Evolutionary conservation across 2,113 vertebrate genomes (phyloP).

Genomic region (Chelonoidis abingdonii): DNA sequence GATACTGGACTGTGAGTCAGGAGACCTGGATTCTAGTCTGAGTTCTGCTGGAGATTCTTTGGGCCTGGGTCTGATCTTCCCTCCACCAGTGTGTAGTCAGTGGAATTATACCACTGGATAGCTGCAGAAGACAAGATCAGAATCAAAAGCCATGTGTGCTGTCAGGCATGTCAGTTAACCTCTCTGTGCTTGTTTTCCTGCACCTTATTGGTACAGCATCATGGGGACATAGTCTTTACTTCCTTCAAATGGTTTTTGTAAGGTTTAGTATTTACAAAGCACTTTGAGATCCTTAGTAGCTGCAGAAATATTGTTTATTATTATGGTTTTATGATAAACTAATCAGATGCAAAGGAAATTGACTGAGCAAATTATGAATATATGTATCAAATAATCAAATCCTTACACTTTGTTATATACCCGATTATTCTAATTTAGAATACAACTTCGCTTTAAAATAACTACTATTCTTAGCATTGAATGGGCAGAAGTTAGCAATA

Average conservation of each 20-base stretch:
- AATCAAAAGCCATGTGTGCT: not conserved
- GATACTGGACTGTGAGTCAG: not conserved
- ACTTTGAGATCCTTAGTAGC: not conserved
- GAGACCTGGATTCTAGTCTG: not conserved
- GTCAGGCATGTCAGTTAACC: slow-evolving; percentile 44
- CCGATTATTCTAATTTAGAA: slow-evolving; percentile 32
- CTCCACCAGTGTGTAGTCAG: not conserved
- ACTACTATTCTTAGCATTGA: slow-evolving; percentile 1
- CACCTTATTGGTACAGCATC: not conserved
- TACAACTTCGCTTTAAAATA: slow-evolving; percentile 38
- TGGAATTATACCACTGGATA: not conserved
- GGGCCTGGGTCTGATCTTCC: not conserved
- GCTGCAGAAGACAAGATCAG: not conserved
- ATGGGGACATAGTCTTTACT: not conserved
- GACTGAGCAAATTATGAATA: slow-evolving; percentile 4
- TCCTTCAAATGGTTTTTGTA: slow-evolving; percentile 8
- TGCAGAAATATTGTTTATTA: not conserved
- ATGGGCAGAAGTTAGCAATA: slow-evolving; percentile 62
- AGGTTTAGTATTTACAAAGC: not conserved
- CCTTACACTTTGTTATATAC: slow-evolving; percentile 1
- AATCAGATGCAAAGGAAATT: slow-evolving; percentile 15
- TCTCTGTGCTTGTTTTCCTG: not conserved
- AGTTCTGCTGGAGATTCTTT: not conserved
- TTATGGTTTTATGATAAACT: not conserved
- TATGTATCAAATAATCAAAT: slow-evolving; percentile 29